Percentiles rank a stretch among this genome's conserved stretches.
Evolutionary conservation across 23 tunicate genomes (phyloP).

Genomic region (Halocynthia aurantium): DNA sequence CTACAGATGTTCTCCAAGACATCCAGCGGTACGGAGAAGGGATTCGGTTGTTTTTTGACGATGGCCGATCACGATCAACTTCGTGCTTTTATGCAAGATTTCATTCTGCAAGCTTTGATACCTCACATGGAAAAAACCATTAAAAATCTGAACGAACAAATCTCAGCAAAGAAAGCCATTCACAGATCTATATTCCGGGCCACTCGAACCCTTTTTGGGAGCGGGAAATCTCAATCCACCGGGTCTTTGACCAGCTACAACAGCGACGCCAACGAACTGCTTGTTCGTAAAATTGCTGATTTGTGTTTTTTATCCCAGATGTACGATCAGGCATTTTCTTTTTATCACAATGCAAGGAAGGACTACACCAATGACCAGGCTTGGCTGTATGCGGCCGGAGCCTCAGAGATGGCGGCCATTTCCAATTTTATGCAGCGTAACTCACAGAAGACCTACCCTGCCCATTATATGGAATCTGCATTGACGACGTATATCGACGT

Average conservation of each 20-base stretch:
- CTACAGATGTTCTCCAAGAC: slow-evolving; percentile 19
- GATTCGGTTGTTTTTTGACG: slow-evolving; percentile 74
- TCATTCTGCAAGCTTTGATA: slow-evolving; percentile 52
- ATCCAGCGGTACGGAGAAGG: slow-evolving; percentile 22
- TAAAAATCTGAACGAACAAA: slow-evolving; percentile 54
- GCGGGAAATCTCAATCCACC: slow-evolving; percentile 51
- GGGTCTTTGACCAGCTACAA: slow-evolving; percentile 40
- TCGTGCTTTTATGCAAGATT: slow-evolving; percentile 58
- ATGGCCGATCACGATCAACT: slow-evolving; percentile 62
- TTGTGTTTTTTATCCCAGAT: slow-evolving; percentile 78
- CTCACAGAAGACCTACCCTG: slow-evolving; percentile 60
- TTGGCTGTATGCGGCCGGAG: slow-evolving; percentile 95
- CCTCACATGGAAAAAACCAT: slow-evolving; percentile 89
- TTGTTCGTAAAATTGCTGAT: slow-evolving; percentile 77
- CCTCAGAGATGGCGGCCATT: slow-evolving; percentile 91
- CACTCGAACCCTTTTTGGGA: slow-evolving; percentile 61
- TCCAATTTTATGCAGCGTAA: slow-evolving; percentile 79
- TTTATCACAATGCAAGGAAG: slow-evolving; percentile 63
- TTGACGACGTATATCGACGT: slow-evolving; percentile 50
- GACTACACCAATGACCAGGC: slow-evolving; percentile 86
- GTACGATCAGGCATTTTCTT: slow-evolving; percentile 72
- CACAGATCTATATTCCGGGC: slow-evolving; percentile 58
- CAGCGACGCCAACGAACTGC: slow-evolving; percentile 48
- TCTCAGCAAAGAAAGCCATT: slow-evolving; percentile 65
- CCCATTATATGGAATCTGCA: slow-evolving; percentile 81